Evolutionary conservation across 2,797 vertebrate genomes (phyloP), one percentile per base, ranked within the genome.

Genomic region (Phrynocephalus guinanensis): DNA sequence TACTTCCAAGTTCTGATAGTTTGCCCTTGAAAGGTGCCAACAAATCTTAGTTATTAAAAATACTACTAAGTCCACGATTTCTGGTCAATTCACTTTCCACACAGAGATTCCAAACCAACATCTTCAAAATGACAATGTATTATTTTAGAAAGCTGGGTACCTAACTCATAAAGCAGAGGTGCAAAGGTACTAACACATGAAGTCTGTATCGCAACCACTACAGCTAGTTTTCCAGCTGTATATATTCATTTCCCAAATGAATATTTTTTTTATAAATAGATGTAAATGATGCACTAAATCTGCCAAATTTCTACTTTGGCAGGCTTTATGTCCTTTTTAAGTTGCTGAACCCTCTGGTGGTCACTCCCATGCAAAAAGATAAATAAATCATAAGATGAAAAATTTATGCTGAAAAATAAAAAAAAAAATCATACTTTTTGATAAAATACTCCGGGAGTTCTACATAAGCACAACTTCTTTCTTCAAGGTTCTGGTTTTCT

Each of bases 341-440:
- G 79, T 78, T 82, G 48, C 71, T 76, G 70, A 88, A 9, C 67
- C 79, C 0, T 84, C 22, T 83, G n/a, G 81, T 87, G 48, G 80
- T 79, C 70, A 60, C 18, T 79, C 26, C 13, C 30, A 81, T 90
- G 66, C 50, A 85, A 89, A 87, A 0, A 0, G 20, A 38, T 85
- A 79, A 90, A 90, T 81, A 91, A 93, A 71, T 56, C 33, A 91
- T 73, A 11, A 77, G 1, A 5, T 30, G 48, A 76, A 76, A 79
- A 63, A 67, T 48, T 50, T 22, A 79, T 2, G 15, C 80, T 90
- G 78, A 82, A 79, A 91, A 90, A 56, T 13, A 89, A 79, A 26
- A 63, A n/a, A 87, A n/a, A 83, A 70, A 83, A 70, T 15, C 44
- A 79, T 5, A 38, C 24, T 86, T 88, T 79, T 73, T 83, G 33